Base-by-base conservation (phyloP, 2,797 vertebrate genomes). In the Cossypha caffra region DNA sequence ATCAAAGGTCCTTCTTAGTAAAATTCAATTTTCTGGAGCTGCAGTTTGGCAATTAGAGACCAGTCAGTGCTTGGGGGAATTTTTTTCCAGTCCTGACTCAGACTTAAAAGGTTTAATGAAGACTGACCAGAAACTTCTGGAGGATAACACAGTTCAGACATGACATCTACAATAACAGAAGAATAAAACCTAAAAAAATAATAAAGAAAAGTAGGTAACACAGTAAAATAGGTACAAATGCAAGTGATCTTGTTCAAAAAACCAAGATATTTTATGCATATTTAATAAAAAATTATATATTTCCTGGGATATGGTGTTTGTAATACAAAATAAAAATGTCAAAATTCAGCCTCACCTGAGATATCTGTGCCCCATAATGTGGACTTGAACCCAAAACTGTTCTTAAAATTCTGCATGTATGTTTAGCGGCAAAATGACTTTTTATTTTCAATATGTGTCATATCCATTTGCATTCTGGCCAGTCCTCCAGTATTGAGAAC, bases 401-500 rank as follows among this genome's bases (percentile, higher is more conserved):
- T 68, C 90, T 90, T 75, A 78, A 86, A 90, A 61, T 72, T 91
- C 40, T 69, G 66, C 69, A 42, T 78, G 73, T 72, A 14, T 62
- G 19, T 90, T 90, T 58, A 81, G 69, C 31, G 37, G 43, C 38
- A 86, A 84, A 94, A 84, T 58, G 10, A 64, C 20, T 94, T 93
- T 47, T 95, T 94, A 86, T 91, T 94, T 88, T 93, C 76, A 84
- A 33, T 16, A 19, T 80, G 48, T 90, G 90, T 84, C 83, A 76
- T 55, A 86, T 35, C 59, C 88, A 82, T 73, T 95, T 91, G 85
- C 48, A 47, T 87, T 69, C 86, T 76, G 52, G 80, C 57, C 90
- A 92, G 43, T 59, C 33, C 67, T 94, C n/a, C 67, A 71, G 43
- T 76, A 94, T 1, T 63, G 77, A 87, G 82, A 96, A 94, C 92